These are phyloP conservation scores for Mallotus villosus DNA, from an alignment of 2,797 vertebrate species.

Conservation along the genomic window DNA sequence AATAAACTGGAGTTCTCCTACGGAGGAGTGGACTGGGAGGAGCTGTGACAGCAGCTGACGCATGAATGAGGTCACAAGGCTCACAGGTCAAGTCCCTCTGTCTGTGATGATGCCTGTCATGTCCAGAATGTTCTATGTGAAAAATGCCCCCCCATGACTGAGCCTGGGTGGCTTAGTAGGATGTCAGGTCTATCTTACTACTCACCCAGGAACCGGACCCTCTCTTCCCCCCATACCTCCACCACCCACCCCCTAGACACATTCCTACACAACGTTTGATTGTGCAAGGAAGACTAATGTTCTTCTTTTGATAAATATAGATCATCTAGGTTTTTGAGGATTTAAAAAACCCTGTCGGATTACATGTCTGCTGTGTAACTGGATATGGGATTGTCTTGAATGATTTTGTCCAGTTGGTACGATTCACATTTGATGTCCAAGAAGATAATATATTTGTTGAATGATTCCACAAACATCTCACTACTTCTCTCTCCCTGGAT, in stretches of 20 bases:
- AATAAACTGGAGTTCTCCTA: slow-evolving; percentile 16
- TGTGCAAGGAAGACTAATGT: not conserved
- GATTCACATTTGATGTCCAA: not conserved
- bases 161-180: not conserved
- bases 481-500: slow-evolving; percentile 24
- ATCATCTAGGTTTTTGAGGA: not conserved
- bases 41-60: slow-evolving; percentile 10
- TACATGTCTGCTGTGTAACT: not conserved
- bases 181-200: not conserved
- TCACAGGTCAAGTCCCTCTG: slow-evolving; percentile 2
- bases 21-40: slow-evolving; percentile 11
- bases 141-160: not conserved
- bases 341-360: not conserved
- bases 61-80: slow-evolving; percentile 13
- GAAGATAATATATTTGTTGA: slow-evolving; percentile 25
- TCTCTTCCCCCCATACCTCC: not conserved
- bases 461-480: slow-evolving; percentile 49
- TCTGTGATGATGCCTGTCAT: not conserved
- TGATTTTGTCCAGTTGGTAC: not conserved
- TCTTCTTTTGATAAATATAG: not conserved
- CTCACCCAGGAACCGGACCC: not conserved
- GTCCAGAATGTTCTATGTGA: slow-evolving; percentile 1
- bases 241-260: not conserved
- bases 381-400: not conserved
- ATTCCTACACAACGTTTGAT: not conserved